A percentile compares a stretch with the other conserved stretches of the same genome.
These are phyloP conservation scores for Silurus lanzhouensis DNA, from an alignment of 2,797 vertebrate genomes.

Conservation along the genomic window DNA sequence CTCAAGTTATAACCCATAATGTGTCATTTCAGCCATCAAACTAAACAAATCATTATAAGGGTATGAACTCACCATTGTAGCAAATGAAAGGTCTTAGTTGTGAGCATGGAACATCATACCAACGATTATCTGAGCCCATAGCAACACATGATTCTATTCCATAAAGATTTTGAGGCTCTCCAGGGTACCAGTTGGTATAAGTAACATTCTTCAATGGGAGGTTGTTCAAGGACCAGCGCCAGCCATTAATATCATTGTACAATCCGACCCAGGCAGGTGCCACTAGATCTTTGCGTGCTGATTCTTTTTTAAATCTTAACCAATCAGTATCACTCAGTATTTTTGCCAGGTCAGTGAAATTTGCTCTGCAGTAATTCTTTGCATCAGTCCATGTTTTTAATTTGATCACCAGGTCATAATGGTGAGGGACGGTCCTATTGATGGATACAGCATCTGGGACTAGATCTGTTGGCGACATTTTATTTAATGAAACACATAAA, in stretches of 20 bases:
- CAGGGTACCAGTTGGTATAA: not conserved
- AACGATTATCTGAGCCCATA: not conserved
- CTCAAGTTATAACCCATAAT: too few relatives aligned
- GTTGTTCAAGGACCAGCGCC: not conserved
- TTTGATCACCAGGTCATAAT: not conserved
- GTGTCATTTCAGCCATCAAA: too few relatives aligned
- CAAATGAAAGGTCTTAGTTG: not conserved
- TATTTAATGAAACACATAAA: too few relatives aligned
- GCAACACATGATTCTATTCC: not conserved
- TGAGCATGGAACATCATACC: not conserved
- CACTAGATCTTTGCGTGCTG: not conserved
- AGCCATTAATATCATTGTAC: not conserved
- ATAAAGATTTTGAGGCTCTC: not conserved
- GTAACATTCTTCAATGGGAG: not conserved
- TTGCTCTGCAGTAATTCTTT: not conserved
- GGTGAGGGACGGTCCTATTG: not conserved
- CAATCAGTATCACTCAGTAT: not conserved
- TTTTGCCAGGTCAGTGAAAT: not conserved
- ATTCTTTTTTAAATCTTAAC: not conserved
- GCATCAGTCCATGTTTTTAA: not conserved
- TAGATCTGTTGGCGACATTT: not conserved
- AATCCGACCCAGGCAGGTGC: not conserved
- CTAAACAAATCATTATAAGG: too few relatives aligned
- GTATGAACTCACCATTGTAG: conserved; percentile 5
- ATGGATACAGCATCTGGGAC: not conserved